Base-by-base conservation (phyloP, 2,797 vertebrate genomes). In the Galagoides demidoff region DNA sequence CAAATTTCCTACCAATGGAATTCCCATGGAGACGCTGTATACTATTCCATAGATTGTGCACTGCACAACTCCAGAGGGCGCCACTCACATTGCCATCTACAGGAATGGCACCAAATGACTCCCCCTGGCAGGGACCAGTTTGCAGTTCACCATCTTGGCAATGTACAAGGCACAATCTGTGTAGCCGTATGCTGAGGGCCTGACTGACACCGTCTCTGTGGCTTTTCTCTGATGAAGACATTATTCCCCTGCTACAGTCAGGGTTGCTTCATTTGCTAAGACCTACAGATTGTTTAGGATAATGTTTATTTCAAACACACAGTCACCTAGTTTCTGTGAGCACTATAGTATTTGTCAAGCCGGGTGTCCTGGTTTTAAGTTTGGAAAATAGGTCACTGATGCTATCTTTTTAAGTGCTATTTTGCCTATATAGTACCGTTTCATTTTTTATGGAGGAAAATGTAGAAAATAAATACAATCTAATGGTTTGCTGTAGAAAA, bases 341-440 rank as follows among this genome's bases (percentile, higher is more conserved):
- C 43, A 25, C 63, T 52, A 11, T 70, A 85, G 59, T 66, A 11
- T 95, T 64, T 29, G n/a, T 88, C 82, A 92, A 84, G 45, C 55
- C 79, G 78, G 57, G 61, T 78, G 39, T 94, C 79, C 95, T 86
- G 89, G 61, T 89, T 93, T 95, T 94, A 39, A 49, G 66, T 85
- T 90, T 89, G 76, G 85, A 92, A 95, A 94, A 81, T 55, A 89
- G 25, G 77, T 79, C 79, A 76, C 34, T 49, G 89, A 66, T 68
- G 20, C 61, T 89, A 59, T 55, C 55, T 92, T 63, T 88, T 81
- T 79, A 92, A 90, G 71, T 37, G 16, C 19, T n/a, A 25, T 73
- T 93, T 81, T 92, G 43, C 85, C 85, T 92, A 76, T 27, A 81
- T 95, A 66, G 93, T 92, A 22, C 45, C 71, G 63, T 91, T 97